Evolutionary conservation across 2,888 invertebrate species (phyloP).

Genomic region (Cetonia aurata): DNA sequence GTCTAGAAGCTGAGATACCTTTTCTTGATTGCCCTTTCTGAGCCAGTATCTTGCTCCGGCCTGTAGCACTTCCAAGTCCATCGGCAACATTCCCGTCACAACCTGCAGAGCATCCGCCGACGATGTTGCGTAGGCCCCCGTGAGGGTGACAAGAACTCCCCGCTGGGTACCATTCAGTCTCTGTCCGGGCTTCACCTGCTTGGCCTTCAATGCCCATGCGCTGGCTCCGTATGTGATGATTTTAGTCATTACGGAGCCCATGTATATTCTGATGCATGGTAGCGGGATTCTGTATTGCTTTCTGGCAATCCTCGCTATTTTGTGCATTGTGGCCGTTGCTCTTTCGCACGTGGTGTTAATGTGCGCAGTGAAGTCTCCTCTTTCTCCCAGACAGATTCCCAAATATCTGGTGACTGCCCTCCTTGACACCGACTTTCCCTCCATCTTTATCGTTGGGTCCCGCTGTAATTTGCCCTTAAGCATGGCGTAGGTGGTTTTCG

Average conservation of each 20-base stretch:
- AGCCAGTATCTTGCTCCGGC: slow-evolving; percentile 1
- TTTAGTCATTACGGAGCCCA: not conserved
- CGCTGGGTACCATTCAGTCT: too few species aligned
- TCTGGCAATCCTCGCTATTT: too few species aligned
- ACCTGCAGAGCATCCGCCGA: slow-evolving; percentile 32
- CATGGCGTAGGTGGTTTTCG: not conserved
- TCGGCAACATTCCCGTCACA: not conserved
- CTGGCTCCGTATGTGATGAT: not conserved
- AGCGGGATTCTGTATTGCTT: not conserved
- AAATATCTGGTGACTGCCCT: too few species aligned
- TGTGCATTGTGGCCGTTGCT: not conserved
- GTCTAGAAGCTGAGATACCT: not conserved
- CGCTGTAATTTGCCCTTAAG: too few species aligned
- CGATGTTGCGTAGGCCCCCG: slow-evolving; percentile 8
- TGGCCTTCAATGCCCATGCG: too few species aligned
- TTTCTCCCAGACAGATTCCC: too few species aligned
- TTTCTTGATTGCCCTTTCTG: not conserved
- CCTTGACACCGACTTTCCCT: too few species aligned
- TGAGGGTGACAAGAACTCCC: too few species aligned
- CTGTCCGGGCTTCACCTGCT: too few species aligned
- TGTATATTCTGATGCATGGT: not conserved
- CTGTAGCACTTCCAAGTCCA: slow-evolving; percentile 26
- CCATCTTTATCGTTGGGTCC: too few species aligned
- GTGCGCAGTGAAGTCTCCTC: too few species aligned
- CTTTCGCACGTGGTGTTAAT: not conserved